These are phyloP conservation scores for Elymnias hypermnestra DNA, from an alignment of 1,140 invertebrate species.

Conservation along the genomic window DNA sequence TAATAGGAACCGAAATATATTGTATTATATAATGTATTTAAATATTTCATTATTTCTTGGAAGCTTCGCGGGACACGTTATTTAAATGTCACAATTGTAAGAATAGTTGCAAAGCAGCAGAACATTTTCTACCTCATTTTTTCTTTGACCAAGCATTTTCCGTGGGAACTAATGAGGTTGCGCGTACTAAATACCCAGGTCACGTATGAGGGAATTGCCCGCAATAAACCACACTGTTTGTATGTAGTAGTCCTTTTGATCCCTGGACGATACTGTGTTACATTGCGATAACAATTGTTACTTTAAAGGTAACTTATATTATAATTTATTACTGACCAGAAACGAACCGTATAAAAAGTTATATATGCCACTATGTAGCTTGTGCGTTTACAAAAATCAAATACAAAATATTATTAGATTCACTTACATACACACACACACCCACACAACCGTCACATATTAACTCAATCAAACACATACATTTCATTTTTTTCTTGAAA, in stretches of 20 bases:
- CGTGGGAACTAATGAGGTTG: conserved; percentile 26
- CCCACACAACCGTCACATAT: no score
- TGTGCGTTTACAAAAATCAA: neutral
- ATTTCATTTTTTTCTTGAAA: no score
- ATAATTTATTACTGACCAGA: no score
- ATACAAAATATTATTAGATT: neutral
- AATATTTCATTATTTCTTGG: no score
- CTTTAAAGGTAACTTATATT: conserved; percentile 1
- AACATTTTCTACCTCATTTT: no score
- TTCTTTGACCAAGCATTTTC: conserved; percentile 23
- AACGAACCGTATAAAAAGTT: no score
- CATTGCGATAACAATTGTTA: conserved; percentile 9
- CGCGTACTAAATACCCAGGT: conserved; percentile 18
- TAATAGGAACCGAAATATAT: no score
- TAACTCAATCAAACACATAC: no score
- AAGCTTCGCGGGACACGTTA: neutral
- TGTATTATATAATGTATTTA: no score
- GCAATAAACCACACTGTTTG: conserved; percentile 23
- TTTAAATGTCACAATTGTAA: neutral
- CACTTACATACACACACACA: no score
- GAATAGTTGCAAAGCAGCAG: neutral
- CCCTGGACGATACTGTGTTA: conserved; percentile 16
- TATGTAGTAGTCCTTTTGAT: conserved; percentile 21
- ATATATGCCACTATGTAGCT: no score
- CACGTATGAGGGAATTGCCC: conserved; percentile 26